Conservation (phyloP, 2,113 vertebrate species). For the Emberiza fucata region DNA sequence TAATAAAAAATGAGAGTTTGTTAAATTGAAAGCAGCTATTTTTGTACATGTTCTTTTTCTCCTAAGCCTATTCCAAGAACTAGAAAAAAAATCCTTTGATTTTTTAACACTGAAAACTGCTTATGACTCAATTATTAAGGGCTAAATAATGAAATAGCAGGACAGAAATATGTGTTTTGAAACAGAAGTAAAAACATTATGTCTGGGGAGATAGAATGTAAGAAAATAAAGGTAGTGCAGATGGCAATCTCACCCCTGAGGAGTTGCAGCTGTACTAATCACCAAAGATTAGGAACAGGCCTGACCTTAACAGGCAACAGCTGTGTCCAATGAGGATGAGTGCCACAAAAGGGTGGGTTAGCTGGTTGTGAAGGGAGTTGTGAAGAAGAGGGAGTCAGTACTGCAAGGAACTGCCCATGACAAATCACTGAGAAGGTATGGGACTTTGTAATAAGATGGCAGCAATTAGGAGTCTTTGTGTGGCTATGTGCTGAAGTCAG, state of each 20-base stretch:
- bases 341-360: too few relatives aligned
- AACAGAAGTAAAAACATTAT: not conserved
- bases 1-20: not conserved
- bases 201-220: too few relatives aligned
- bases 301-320: too few relatives aligned
- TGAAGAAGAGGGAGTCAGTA: too few relatives aligned
- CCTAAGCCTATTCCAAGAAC: not conserved
- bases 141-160: not conserved
- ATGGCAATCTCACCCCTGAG: too few relatives aligned
- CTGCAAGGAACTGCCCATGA: rapidly evolving
- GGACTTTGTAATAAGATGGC: too few relatives aligned
- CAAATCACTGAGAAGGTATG: too few relatives aligned
- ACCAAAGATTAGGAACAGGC: too few relatives aligned
- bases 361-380: too few relatives aligned
- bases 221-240: too few relatives aligned
- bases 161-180: not conserved
- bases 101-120: not conserved
- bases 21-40: not conserved
- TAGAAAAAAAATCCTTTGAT: not conserved
- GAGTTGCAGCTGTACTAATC: too few relatives aligned
- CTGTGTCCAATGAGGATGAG: too few relatives aligned
- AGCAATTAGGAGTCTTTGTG: not conserved
- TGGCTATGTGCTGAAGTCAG: not conserved
- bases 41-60: not conserved
- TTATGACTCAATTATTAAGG: not conserved